Evolutionary conservation across 2,113 vertebrate species (phyloP), one percentile per base, ranked within the genome.

Genomic region (Etheostoma cragini): DNA sequence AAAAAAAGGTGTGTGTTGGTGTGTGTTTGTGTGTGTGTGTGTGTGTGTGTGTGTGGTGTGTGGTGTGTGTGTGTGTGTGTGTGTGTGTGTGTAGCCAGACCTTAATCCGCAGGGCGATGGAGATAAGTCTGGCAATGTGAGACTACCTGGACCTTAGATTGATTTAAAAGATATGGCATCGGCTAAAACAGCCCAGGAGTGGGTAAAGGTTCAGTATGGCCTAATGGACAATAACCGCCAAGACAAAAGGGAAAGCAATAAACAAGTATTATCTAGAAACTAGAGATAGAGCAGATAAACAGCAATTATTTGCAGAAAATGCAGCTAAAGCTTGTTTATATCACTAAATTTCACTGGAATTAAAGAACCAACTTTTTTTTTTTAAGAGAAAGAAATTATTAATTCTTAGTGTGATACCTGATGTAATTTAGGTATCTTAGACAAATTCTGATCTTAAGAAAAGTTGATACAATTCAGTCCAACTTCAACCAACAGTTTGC

Each of bases 271-370:
- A 71, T 35, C 50, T 47, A 24, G 19, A 47, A 63, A 56, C 56
- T 42, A 30, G 11, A n/a, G 53, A 52, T 26, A n/a, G n/a, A 78
- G 56, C 33, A 30, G 22, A 53, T 62, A 64, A 64, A 45, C 57
- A 47, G 47, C 4, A 50, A 53, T 65, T 42, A 38, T 49, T 45
- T 65, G 26, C 26, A 65, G 11, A 58, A 42, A 58, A 3, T 24
- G 15, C 21, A 35, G 38, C 42, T 50, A 24, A 5, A 52, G 45
- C 62, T 45, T 15, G 13, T 6, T 65, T n/a, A 73, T 73, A 73
- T 73, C 54, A 19, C 33, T 46, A 30, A 46, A 24, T 47, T 47
- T 47, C 15, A 19, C 33, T 10, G 8, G 22, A 38, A 72, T 35
- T 11, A 38, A 16, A 66, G 53, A 50, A 24, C 5, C 1, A 22